Evolutionary conservation across 2,797 vertebrate genomes (phyloP), one percentile per base, ranked within the genome.

Genomic region (Manis javanica): DNA sequence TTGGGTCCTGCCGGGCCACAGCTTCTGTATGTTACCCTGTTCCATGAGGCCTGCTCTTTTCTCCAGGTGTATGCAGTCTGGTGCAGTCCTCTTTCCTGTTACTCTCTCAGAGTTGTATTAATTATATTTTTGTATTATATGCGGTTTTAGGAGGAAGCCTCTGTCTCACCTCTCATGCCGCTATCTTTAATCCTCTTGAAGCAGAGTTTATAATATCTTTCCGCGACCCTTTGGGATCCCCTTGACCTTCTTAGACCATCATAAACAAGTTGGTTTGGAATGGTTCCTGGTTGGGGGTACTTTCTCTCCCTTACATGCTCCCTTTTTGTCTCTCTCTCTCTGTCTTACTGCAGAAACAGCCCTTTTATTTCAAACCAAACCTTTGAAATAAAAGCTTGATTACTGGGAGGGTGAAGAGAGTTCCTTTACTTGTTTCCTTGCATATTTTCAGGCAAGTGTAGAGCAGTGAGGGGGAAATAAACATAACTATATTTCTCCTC

Each of bases 361-460:
- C 34, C 39, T 89, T 78, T 71, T 74, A 31, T 81, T 83, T 96
- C 29, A 87, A 83, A 74, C 13, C 29, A 94, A 87, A 75, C 31
- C 49, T 91, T 82, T 94, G 61, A 87, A 91, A 90, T 90, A 53
- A 95, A 75, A 86, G 8, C 34, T 19, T 87, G 69, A 34, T 21
- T 84, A 1, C 42, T 51, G 77, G 10, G 7, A 31, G 7, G 53
- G 3, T 66, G 46, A n/a, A 74, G 37, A 37, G 49, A 78, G 63
- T 93, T 79, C 18, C 13, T 95, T 53, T 75, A 37, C 2, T 10
- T 91, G 0, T 59, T 79, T 90, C 57, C 14, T 66, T 37, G 26
- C 2, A 2, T 68, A 46, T 78, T 82, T 96, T 53, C 42, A 86
- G 57, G 86, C 11, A 74, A 66, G 15, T 86, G 21, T 89, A 61